Conservation (phyloP, 2,888 invertebrate species). For the Phymatocera aterrima region DNA sequence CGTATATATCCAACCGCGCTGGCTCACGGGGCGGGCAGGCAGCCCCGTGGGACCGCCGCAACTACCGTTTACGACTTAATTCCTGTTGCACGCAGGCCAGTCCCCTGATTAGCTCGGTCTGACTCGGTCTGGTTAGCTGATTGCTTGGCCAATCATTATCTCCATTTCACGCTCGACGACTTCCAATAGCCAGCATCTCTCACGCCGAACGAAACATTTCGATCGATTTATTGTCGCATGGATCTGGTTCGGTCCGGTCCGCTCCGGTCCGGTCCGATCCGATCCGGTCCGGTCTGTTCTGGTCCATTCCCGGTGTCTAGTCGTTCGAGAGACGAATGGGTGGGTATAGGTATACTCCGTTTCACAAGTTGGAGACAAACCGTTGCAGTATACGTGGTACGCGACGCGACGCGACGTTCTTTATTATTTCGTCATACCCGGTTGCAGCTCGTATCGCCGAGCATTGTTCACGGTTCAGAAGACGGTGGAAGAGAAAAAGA, state of each 20-base stretch:
- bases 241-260: not conserved
- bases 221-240: conserved; percentile 46
- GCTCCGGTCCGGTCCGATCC: too few species aligned
- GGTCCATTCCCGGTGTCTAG: too few species aligned
- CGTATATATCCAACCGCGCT: not conserved
- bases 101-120: conserved; percentile 63
- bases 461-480: not conserved
- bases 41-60: not conserved
- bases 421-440: not conserved
- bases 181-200: conserved; percentile 63
- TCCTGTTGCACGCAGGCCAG: conserved; percentile 52
- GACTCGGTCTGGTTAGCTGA: conserved; percentile 68
- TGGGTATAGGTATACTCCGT: too few species aligned
- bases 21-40: not conserved
- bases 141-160: conserved; percentile 71
- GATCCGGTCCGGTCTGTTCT: too few species aligned
- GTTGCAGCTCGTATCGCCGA: not conserved
- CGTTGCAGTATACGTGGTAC: not conserved
- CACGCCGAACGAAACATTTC: conserved; percentile 48
- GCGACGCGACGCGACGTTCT: too few species aligned
- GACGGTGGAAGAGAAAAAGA: not conserved
- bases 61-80: conserved; percentile 32
- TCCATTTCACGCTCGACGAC: conserved; percentile 69
- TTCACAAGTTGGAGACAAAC: not conserved
- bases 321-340: too few species aligned